Base-by-base conservation (phyloP, 2,888 invertebrate genomes). In the Azorinus chamasolen region DNA sequence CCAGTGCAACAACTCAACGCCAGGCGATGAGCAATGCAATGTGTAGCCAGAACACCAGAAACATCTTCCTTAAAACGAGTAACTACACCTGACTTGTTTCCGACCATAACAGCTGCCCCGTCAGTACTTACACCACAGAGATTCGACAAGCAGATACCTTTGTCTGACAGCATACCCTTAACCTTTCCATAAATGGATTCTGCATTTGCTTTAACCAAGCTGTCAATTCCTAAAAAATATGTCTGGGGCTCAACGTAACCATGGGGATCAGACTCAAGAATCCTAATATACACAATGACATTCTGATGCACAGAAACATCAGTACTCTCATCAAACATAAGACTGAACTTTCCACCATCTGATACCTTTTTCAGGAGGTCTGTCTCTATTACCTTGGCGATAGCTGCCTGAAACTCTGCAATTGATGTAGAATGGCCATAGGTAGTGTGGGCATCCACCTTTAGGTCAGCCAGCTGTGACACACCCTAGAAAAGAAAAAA, bases 91-190 rank as follows among this genome's bases (percentile, higher is more conserved):
- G n/a, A n/a, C n/a, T n/a, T n/a, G n/a, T n/a, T n/a, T n/a, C n/a
- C n/a, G n/a, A n/a, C n/a, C n/a, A n/a, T n/a, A n/a, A n/a, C n/a
- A n/a, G n/a, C n/a, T n/a, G n/a, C n/a, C n/a, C n/a, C n/a, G n/a
- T 66, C 73, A 22, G 82, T 79, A 37, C 70, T 48, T 2, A 82
- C 66, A 55, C 68, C 69, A 63, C 61, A 64, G 14, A 81, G 37
- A 37, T 51, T 54, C 22, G 24, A 41, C 14, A 73, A 16, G 37
- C 55, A 20, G 22, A 68, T 37, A 39, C 68, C 65, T 10, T 55
- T 68, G 2, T 59, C 4, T 1, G 24, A 14, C 8, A 80, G 39
- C 48, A 73, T 39, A 51, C n/a, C 25, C 20, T 57, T n/a, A 16
- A 73, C 32, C 59, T 64, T 53, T 20, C 12, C 20, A n/a, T 46